Evolutionary conservation across 1,140 invertebrate genomes (phyloP).

Genomic region (Drosophila serrata): DNA sequence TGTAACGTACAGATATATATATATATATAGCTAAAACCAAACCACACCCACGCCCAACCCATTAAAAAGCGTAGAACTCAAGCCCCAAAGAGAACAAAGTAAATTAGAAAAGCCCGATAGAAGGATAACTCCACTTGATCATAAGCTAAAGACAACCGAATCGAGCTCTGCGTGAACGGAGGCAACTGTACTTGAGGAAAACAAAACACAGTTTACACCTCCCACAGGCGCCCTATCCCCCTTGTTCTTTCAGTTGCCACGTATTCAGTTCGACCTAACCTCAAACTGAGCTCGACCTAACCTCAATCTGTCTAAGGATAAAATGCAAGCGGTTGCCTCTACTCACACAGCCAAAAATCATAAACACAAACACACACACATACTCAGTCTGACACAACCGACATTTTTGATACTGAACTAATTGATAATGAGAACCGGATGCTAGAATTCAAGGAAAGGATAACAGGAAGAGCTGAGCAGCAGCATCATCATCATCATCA

Average conservation of each 20-base stretch:
- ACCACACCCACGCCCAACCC: conserved; percentile 17
- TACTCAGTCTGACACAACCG: conserved; percentile 41
- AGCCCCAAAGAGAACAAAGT: conserved; percentile 27
- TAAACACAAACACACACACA: conserved; percentile 21
- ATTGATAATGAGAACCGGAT: conserved; percentile 41
- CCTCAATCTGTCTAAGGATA: conserved; percentile 65
- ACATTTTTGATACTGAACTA: conserved; percentile 66
- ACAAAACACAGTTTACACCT: not conserved
- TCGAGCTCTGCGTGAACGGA: conserved; percentile 34
- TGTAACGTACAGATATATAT: conserved; percentile 38
- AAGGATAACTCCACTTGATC: conserved; percentile 57
- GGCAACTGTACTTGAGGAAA: conserved; percentile 19
- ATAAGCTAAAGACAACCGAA: conserved; percentile 49
- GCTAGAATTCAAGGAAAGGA: conserved; percentile 22
- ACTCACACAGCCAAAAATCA: conserved; percentile 48
- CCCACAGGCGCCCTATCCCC: not conserved
- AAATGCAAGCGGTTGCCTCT: conserved; percentile 48
- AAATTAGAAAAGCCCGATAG: conserved; percentile 36
- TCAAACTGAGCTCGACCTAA: conserved; percentile 42
- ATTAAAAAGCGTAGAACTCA: conserved; percentile 11
- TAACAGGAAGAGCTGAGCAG: conserved; percentile 15
- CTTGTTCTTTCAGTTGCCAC: conserved; percentile 24
- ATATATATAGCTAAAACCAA: conserved; percentile 37
- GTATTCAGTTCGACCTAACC: conserved; percentile 30
- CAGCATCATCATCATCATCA: conserved; percentile 41